Percentiles rank a stretch among this genome's conserved stretches.
Conservation (phyloP, 2,888 invertebrate genomes). For the Gonocerus acuteangulatus region DNA sequence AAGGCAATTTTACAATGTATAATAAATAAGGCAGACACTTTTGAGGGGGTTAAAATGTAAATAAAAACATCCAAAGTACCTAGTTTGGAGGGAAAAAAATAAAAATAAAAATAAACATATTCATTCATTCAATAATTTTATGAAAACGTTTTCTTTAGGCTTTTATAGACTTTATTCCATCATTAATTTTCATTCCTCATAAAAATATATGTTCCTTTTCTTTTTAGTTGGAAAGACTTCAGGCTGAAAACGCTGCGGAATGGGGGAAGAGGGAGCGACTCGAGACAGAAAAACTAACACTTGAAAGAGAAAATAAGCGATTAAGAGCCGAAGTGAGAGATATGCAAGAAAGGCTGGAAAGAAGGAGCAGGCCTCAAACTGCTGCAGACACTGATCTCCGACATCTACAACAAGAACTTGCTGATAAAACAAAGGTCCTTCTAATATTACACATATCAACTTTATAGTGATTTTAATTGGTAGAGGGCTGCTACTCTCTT, state of each 20-base stretch:
- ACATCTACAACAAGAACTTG: constrained; percentile 58
- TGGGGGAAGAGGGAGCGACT: constrained; percentile 86
- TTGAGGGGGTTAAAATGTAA: too few species aligned
- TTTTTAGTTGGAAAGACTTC: constrained; percentile 70
- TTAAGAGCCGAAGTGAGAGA: constrained; percentile 60
- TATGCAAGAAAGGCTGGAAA: constrained; percentile 55
- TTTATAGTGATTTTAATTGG: background rate
- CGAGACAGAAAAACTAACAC: constrained; percentile 79
- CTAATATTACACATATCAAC: background rate
- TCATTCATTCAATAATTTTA: too few species aligned
- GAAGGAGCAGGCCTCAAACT: constrained; percentile 55
- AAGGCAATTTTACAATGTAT: too few species aligned
- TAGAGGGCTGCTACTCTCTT: too few species aligned
- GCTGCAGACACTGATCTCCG: constrained; percentile 58
- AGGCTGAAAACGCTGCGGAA: constrained; percentile 87
- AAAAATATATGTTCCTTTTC: too few species aligned
- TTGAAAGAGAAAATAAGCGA: constrained; percentile 86
- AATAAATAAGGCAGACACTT: too few species aligned
- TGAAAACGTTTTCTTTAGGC: too few species aligned
- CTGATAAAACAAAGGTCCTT: constrained; percentile 55
- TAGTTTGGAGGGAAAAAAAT: too few species aligned
- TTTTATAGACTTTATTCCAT: too few species aligned
- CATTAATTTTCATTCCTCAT: too few species aligned
- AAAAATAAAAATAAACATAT: too few species aligned
- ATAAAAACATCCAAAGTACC: too few species aligned